Conservation (phyloP, 2,113 vertebrate genomes). For the Engraulis encrasicolus region DNA sequence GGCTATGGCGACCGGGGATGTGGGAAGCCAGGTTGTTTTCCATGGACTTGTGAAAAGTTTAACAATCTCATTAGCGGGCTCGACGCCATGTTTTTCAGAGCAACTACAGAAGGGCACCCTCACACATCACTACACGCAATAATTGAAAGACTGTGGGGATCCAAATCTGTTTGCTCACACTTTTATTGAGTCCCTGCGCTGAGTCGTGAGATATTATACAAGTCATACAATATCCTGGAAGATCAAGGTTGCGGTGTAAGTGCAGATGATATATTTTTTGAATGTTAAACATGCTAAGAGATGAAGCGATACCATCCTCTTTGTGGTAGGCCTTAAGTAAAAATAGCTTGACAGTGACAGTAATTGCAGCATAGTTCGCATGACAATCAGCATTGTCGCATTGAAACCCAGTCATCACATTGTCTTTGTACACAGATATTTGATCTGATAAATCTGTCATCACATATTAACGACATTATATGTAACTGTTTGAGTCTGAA, state of each 20-base stretch:
- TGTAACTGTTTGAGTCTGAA: not conserved
- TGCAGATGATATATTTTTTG: not conserved
- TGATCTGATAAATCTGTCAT: not conserved
- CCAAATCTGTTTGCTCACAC: not conserved
- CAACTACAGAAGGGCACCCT: constrained; percentile 22
- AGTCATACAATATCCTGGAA: not conserved
- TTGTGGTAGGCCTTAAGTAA: not conserved
- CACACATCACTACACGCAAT: constrained; percentile 18
- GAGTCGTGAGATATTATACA: not conserved
- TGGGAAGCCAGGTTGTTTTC: constrained; percentile 58
- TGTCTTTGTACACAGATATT: not conserved
- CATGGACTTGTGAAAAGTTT: constrained; percentile 61
- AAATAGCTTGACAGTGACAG: not conserved
- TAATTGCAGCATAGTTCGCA: not conserved
- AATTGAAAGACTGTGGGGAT: constrained; percentile 20
- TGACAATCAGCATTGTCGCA: not conserved
- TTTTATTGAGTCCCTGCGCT: not conserved
- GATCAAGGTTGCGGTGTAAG: not conserved
- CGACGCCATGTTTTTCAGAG: constrained; percentile 20
- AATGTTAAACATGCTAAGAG: not conserved
- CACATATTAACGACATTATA: not conserved
- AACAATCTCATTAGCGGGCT: constrained; percentile 63
- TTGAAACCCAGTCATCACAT: not conserved
- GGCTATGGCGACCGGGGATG: constrained; percentile 63
- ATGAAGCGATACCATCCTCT: not conserved